A percentile compares a stretch with the other conserved stretches of the same genome.
Conservation (phyloP, 2,113 vertebrate species). For the Plestiodon gilberti region DNA sequence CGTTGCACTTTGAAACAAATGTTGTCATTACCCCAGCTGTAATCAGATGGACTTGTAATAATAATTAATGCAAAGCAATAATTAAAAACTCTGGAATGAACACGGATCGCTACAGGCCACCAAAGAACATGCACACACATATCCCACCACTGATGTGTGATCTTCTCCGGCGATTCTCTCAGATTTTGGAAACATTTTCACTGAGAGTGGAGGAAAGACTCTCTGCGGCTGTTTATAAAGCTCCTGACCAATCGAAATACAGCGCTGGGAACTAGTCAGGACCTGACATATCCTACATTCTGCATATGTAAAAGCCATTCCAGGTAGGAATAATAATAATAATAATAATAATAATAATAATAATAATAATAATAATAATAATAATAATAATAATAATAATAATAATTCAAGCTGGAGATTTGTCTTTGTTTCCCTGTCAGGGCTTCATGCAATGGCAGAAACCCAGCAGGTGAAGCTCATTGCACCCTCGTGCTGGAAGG, state of each 20-base stretch:
- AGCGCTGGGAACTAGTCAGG: not conserved
- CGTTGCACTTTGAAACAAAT: constrained; percentile 58
- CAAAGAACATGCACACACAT: not conserved
- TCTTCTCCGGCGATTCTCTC: not conserved
- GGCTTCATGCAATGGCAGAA: too few relatives aligned
- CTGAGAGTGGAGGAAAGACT: not conserved
- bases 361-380: too few relatives aligned
- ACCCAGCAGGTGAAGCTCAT: not conserved
- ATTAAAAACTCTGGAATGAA: constrained; percentile 58
- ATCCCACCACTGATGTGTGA: too few relatives aligned
- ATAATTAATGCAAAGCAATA: constrained; percentile 62
- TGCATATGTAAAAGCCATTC: not conserved
- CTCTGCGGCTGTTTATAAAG: not conserved
- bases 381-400: too few relatives aligned
- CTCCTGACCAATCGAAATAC: not conserved
- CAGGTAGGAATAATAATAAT: not conserved
- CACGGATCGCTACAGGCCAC: not conserved
- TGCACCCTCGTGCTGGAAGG: not conserved
- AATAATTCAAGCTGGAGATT: too few relatives aligned
- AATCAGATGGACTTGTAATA: constrained; percentile 54
- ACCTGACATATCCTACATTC: not conserved
- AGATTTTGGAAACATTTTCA: not conserved
- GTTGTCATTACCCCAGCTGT: constrained; percentile 68
- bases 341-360: too few relatives aligned
- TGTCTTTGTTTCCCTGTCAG: too few relatives aligned